Evolutionary conservation across 2,888 invertebrate genomes (phyloP).

Genomic region (Lissonota sp.): DNA sequence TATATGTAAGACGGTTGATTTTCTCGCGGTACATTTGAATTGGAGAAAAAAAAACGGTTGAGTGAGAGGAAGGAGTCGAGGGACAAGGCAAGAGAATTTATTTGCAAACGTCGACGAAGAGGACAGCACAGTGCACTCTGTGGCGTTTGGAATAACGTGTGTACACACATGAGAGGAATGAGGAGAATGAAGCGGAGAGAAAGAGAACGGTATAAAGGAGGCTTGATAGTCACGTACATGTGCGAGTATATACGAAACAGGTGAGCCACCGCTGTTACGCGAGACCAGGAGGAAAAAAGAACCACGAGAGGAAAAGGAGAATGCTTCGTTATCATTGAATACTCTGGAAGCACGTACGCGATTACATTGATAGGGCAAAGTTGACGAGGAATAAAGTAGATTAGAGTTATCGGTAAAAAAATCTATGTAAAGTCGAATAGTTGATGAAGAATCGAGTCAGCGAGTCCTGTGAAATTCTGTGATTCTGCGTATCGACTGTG

Average conservation of each 20-base stretch:
- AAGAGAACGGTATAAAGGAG: constrained; percentile 33
- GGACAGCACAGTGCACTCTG: constrained; percentile 41
- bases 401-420: too few species aligned
- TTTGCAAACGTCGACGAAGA: constrained; percentile 51
- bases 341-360: constrained; percentile 8
- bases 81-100: constrained; percentile 56
- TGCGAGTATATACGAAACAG: constrained; percentile 48
- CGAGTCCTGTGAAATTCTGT: too few species aligned
- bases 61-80: constrained; percentile 36
- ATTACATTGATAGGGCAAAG: constrained; percentile 22
- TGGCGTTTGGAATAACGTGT: constrained; percentile 42
- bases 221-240: constrained; percentile 49
- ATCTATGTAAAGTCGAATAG: not conserved
- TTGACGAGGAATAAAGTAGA: not conserved
- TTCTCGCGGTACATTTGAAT: constrained; percentile 43
- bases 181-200: constrained; percentile 6
- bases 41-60: constrained; percentile 38
- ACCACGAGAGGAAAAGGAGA: constrained; percentile 4
- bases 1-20: constrained; percentile 52
- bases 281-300: constrained; percentile 10
- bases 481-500: too few species aligned
- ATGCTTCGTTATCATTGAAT: constrained; percentile 53
- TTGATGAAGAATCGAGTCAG: too few species aligned
- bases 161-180: not conserved
- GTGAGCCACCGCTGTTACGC: constrained; percentile 62